phyloP scores from a whole-genome alignment of 2,797 vertebrate genomes.

The Diceros bicornis region DNA sequence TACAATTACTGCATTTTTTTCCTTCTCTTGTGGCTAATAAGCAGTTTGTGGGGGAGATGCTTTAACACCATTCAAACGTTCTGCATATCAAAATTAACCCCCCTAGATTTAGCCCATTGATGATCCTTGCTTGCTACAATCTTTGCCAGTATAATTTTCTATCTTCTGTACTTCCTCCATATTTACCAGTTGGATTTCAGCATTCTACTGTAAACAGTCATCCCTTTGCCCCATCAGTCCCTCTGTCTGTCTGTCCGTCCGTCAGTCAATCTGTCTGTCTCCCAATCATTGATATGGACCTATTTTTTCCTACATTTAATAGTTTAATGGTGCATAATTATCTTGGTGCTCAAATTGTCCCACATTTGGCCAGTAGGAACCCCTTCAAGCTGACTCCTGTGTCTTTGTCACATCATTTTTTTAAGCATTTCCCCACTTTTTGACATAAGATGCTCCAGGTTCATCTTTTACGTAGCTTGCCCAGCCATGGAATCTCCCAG shows the following conservation, averaged over 20 bases:
- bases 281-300: neutral
- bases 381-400: neutral
- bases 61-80: neutral
- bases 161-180: neutral
- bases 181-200: neutral
- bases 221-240: neutral
- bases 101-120: neutral
- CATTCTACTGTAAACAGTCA: neutral
- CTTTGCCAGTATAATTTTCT: neutral
- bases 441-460: neutral
- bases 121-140: neutral
- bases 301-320: neutral
- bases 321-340: neutral
- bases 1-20: neutral
- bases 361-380: neutral
- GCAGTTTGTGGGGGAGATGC: neutral
- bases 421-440: neutral
- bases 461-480: neutral
- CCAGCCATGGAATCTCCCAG: neutral
- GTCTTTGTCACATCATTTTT: neutral
- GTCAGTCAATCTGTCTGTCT: neutral
- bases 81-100: neutral
- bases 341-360: neutral
- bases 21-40: neutral
- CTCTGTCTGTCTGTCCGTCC: neutral